These are phyloP conservation scores for Notiomystis cincta DNA, from an alignment of 2,113 vertebrate genomes.

Conservation along the genomic window DNA sequence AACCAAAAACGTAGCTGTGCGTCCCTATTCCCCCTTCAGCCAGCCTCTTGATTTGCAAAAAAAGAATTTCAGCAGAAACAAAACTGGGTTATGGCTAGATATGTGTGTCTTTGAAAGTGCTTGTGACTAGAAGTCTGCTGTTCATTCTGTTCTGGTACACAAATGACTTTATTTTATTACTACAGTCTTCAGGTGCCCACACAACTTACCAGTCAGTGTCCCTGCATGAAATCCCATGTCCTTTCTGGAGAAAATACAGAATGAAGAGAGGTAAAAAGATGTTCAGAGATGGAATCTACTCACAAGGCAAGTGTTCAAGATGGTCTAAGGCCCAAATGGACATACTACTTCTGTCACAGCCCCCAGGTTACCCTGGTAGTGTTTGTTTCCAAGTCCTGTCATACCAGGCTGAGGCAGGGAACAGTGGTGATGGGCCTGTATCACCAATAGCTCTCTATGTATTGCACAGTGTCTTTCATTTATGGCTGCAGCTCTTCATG, in stretches of 20 bases:
- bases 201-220: background rate
- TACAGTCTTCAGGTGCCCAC: background rate
- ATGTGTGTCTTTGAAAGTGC: background rate
- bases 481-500: background rate
- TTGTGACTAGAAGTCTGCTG: background rate
- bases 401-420: background rate
- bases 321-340: background rate
- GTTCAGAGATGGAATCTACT: background rate
- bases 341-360: background rate
- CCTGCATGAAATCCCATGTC: background rate
- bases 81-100: background rate
- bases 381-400: background rate
- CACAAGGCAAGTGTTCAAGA: background rate
- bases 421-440: background rate
- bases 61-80: background rate
- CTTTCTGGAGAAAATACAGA: background rate
- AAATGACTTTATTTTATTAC: background rate
- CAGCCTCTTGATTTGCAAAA: background rate
- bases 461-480: background rate
- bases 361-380: background rate
- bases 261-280: background rate
- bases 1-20: background rate
- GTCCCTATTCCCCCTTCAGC: background rate
- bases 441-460: background rate
- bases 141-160: background rate